Evolutionary conservation across 2,113 vertebrate species (phyloP).

Genomic region (Oryzias woworae): DNA sequence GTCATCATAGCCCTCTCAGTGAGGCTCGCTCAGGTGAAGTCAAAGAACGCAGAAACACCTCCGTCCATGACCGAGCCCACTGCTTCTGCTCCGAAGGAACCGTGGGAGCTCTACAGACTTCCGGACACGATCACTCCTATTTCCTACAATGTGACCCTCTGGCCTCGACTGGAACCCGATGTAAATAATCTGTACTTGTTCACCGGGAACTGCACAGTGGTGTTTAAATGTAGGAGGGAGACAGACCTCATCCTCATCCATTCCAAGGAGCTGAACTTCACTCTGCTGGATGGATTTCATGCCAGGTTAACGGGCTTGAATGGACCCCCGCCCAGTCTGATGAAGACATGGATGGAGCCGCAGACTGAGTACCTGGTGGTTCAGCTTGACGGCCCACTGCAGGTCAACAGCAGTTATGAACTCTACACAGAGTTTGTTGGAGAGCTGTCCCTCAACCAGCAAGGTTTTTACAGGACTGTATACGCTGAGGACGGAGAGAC

Average conservation of each 20-base stretch:
- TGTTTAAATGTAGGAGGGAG: conserved; percentile 75
- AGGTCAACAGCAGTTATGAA: conserved; percentile 56
- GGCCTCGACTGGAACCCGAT: conserved; percentile 73
- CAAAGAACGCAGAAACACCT: conserved; percentile 55
- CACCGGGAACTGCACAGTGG: conserved; percentile 77
- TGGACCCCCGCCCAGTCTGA: conserved; percentile 40
- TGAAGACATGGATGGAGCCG: conserved; percentile 61
- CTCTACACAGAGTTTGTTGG: conserved; percentile 80
- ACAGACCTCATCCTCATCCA: conserved; percentile 89
- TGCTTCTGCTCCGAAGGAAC: not conserved
- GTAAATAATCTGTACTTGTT: conserved; percentile 74
- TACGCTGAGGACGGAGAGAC: conserved; percentile 65
- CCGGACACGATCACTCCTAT: conserved; percentile 74
- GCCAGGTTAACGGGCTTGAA: conserved; percentile 25
- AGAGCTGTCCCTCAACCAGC: conserved; percentile 86
- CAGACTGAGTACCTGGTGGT: conserved; percentile 86
- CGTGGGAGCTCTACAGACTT: conserved; percentile 84
- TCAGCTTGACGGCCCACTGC: conserved; percentile 58
- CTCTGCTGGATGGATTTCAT: not conserved
- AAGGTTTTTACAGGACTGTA: conserved; percentile 92
- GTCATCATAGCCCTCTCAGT: conserved; percentile 84
- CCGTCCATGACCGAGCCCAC: rapidly evolving
- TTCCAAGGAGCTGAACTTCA: conserved; percentile 86
- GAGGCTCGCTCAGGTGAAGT: conserved; percentile 79
- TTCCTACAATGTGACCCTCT: conserved; percentile 79